Evolutionary conservation across 2,113 vertebrate species (phyloP).

Genomic region (Malaclemys terrapin): DNA sequence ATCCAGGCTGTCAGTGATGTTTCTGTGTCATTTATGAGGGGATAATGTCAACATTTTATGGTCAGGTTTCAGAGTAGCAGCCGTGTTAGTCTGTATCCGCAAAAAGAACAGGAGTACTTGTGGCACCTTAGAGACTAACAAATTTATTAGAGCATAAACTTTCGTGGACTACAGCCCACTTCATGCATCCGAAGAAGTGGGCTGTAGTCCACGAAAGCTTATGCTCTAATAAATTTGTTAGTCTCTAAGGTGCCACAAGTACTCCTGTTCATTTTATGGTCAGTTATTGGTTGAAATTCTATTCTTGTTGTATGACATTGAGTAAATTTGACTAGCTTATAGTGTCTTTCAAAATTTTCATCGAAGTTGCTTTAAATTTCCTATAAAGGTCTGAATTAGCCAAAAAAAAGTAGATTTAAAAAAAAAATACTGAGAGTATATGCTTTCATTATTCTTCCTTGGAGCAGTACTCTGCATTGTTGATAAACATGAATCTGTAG

Average conservation of each 20-base stretch:
- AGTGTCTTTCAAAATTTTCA: neutral
- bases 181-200: too few relatives aligned
- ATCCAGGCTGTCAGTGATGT: neutral
- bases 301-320: neutral
- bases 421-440: neutral
- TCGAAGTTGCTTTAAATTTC: neutral
- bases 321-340: neutral
- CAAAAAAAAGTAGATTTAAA: neutral
- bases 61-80: neutral
- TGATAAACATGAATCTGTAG: neutral
- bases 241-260: too few relatives aligned
- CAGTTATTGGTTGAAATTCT: neutral
- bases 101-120: too few relatives aligned
- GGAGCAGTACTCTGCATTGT: neutral
- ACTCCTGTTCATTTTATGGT: neutral
- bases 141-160: too few relatives aligned
- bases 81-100: too few relatives aligned
- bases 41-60: neutral
- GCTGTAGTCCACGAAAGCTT: too few relatives aligned
- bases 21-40: neutral
- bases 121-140: too few relatives aligned
- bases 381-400: neutral
- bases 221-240: too few relatives aligned
- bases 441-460: slow-evolving; percentile 46
- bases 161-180: too few relatives aligned